Evolutionary conservation across 2,113 vertebrate species (phyloP).

Genomic region (Chaetodon auriga): DNA sequence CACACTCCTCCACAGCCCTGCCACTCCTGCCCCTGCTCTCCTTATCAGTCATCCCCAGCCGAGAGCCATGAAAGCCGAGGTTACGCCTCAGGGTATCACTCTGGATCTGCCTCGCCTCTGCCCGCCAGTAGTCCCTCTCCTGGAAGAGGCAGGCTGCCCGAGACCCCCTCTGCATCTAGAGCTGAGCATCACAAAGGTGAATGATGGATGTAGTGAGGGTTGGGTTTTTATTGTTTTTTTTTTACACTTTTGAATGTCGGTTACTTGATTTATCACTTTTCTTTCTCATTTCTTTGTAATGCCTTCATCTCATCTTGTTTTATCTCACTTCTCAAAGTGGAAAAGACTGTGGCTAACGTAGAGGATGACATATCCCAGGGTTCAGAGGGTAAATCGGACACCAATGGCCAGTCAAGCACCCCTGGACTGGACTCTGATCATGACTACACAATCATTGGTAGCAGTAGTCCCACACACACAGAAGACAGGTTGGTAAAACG

Average conservation of each 20-base stretch:
- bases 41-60: constrained; percentile 76
- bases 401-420: constrained; percentile 66
- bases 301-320: neutral
- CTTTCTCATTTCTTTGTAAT: neutral
- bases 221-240: too few species aligned
- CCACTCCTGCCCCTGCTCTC: constrained; percentile 81
- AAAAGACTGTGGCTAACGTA: constrained; percentile 43
- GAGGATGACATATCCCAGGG: constrained; percentile 76
- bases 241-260: neutral
- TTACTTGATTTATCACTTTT: neutral
- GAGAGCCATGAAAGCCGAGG: constrained; percentile 81
- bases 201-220: neutral
- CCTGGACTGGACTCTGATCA: constrained; percentile 78
- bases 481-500: constrained; percentile 81
- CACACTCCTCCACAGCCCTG: constrained; percentile 77
- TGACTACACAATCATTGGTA: constrained; percentile 84
- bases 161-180: constrained; percentile 36
- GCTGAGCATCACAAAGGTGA: constrained; percentile 70
- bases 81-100: constrained; percentile 83
- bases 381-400: constrained; percentile 74
- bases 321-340: constrained; percentile 40
- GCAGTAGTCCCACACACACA: constrained; percentile 86
- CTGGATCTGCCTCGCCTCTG: constrained; percentile 80
- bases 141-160: constrained; percentile 60
- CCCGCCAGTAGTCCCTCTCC: constrained; percentile 72